Evolutionary conservation across 1,140 invertebrate species (phyloP), one percentile per base, ranked within the genome.

Genomic region (Phortica variegata): DNA sequence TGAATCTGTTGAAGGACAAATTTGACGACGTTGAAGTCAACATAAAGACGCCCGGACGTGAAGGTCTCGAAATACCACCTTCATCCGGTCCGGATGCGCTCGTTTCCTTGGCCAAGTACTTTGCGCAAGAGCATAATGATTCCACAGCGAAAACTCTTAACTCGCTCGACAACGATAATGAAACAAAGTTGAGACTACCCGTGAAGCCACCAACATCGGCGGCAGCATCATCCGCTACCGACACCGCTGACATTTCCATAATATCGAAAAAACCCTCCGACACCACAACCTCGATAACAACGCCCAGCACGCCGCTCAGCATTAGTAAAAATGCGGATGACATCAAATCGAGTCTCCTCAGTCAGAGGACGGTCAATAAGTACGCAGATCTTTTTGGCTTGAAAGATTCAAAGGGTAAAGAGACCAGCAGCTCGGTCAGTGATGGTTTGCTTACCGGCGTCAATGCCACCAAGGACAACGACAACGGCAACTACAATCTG

Each of bases 71-170:
- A 15, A 83, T 87, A 18, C 85, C 85, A 10, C 83, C 82, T 13
- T 87, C 87, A 2, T 82, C 86, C 0, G 85, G 86, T 0, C 85
- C 87, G 2, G 86, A 87, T 58, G 86, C 87, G 1, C 72, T 91
- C 2, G 87, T 89, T 60, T 87, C 87, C 2, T 65, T 91, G 31
- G 87, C 88, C 17, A 79, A 88, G 49, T 90, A 90, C 58, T 89
- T 89, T 68, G 87, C 87, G 12, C 83, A 83, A 40, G 77, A 84
- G 42, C 84, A 86, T 51, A 83, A 84, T 56, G 79, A 84, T 3
- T 78, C 78, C 2, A 80, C 79, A 1, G 33, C 10, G 49, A 77
- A 65, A 19, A 13, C 60, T 0, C 16, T 70, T 31, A 46, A 49
- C 34, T n/a, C 18, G 43, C 33, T 9, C 46, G 13, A 40, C 15